These are phyloP conservation scores for Diadophis punctatus DNA, from an alignment of 2,113 vertebrate species.

Conservation along the genomic window DNA sequence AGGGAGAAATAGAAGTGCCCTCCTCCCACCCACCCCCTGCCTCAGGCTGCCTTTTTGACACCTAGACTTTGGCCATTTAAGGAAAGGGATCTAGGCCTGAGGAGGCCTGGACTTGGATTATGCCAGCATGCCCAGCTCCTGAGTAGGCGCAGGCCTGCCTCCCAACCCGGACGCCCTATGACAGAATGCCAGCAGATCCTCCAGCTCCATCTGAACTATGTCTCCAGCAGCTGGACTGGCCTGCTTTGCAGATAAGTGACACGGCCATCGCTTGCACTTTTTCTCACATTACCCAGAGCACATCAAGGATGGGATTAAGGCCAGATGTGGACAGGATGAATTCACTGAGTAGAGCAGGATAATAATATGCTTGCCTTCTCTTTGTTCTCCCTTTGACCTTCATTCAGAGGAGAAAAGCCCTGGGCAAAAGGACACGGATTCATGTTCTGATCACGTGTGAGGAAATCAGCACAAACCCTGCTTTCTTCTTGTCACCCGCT, in stretches of 20 bases:
- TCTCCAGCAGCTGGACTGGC: not conserved
- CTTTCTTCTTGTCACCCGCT: not conserved
- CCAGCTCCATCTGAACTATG: not conserved
- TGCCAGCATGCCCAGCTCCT: not conserved
- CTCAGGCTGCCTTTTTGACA: not conserved
- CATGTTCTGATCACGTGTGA: not conserved
- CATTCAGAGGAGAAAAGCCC: not conserved
- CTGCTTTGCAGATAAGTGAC: not conserved
- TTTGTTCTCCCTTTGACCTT: not conserved
- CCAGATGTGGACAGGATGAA: not conserved
- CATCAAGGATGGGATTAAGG: not conserved
- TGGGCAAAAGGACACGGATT: not conserved
- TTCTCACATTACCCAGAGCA: conserved; percentile 5
- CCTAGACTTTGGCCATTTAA: not conserved
- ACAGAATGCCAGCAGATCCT: not conserved
- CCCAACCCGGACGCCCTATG: not conserved
- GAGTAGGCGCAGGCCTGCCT: too few relatives aligned
- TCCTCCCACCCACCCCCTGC: not conserved
- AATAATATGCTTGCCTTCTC: not conserved
- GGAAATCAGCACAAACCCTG: not conserved
- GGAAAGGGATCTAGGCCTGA: not conserved
- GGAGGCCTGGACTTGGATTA: not conserved
- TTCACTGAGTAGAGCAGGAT: not conserved
- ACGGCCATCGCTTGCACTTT: not conserved
- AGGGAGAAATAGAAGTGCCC: not conserved